Evolutionary conservation across 92 coral and sea anemone species (phyloP), one percentile per base, ranked within the genome.

Genomic region (Zoanthus solanderi): DNA sequence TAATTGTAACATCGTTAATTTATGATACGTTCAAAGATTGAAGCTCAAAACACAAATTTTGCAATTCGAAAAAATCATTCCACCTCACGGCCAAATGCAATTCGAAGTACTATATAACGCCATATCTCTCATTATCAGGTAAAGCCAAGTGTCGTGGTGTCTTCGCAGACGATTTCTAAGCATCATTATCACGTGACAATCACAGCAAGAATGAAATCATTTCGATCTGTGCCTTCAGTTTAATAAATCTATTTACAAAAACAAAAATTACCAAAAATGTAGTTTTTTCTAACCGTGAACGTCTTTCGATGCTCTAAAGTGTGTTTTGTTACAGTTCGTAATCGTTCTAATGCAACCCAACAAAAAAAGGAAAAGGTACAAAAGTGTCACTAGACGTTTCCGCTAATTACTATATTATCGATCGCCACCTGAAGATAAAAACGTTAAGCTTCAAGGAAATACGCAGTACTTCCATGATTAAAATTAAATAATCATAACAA

Each of bases 341-440:
- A 15, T 42, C 50, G 67, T 67, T 66, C 28, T 81, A 67, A 46
- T 37, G 71, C 75, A 81, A 30, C 37, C 29, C 44, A 81, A 16
- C 23, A 23, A 81, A 73, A 75, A 81, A 81, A 68, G 45, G 56
- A 73, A 65, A 81, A 66, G 47, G 44, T 9, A 81, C 75, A 46
- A 81, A 47, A 23, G 14, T 81, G 85, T 42, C 85, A 81, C 42
- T 29, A 9, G 18, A 29, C 46, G 61, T 46, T 81, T 81, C 85
- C 85, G 85, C 85, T 81, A 81, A 81, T 81, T 81, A 81, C 45
- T 18, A 28, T 67, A 60, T 66, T 47, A 67, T 81, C 85, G 15
- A 57, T 44, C 30, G 82, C 45, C 29, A 29, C 14, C 67, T 30
- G 30, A 47, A 48, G 28, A 45, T 1, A 61, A 44, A 23, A 37